Conservation (phyloP, 2,888 invertebrate genomes). For the Volucella zonaria region DNA sequence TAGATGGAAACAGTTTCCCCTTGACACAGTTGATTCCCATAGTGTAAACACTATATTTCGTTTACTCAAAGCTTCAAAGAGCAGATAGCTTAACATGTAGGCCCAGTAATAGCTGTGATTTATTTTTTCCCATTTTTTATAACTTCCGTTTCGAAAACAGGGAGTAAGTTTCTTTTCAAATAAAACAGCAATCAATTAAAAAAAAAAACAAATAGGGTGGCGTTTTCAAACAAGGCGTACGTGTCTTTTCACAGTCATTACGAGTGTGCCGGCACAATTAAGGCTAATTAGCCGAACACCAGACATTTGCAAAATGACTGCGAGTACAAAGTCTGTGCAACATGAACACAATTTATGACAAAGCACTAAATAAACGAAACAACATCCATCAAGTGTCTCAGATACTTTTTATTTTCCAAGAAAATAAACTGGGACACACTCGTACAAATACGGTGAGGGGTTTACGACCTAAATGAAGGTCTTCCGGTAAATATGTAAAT, state of each 20-base stretch:
- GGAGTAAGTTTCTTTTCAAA: neutral
- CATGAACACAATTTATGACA: slow-evolving; percentile 10
- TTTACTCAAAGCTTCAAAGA: too few relatives aligned
- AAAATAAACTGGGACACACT: slow-evolving; percentile 13
- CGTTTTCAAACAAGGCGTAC: too few relatives aligned
- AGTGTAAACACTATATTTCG: too few relatives aligned
- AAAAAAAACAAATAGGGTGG: neutral
- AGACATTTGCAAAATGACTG: neutral
- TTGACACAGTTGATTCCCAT: too few relatives aligned
- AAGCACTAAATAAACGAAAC: slow-evolving; percentile 4
- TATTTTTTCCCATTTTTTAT: neutral
- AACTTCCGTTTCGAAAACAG: neutral
- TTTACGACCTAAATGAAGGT: neutral
- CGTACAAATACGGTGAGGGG: neutral
- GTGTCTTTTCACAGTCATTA: slow-evolving; percentile 25
- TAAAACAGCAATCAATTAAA: slow-evolving; percentile 32
- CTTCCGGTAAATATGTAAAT: neutral
- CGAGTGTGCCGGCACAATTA: slow-evolving; percentile 32
- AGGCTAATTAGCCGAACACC: slow-evolving; percentile 33
- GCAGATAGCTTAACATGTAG: too few relatives aligned
- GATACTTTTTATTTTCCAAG: neutral
- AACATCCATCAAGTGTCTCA: neutral
- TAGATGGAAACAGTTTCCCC: too few relatives aligned
- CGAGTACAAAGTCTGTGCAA: slow-evolving; percentile 20
- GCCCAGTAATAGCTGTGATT: too few relatives aligned